Base-by-base conservation (phyloP, 2,113 vertebrate genomes). In the Dinomys branickii region DNA sequence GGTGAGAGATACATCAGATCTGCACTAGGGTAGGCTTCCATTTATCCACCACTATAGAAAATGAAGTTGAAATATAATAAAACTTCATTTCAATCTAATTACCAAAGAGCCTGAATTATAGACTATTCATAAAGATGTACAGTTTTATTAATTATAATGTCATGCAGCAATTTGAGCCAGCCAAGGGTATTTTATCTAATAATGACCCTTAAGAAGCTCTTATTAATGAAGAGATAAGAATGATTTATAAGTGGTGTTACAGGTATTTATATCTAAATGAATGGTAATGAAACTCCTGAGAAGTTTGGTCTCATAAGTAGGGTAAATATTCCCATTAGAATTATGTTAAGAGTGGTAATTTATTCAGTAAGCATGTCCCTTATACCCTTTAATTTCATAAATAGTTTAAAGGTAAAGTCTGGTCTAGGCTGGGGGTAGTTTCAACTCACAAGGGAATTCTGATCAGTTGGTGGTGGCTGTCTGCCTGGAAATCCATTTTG, bases 141-240 rank as follows among this genome's bases (percentile, higher is more conserved):
- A 92, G 52, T 88, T 98, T 97, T 90, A 92, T 95, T 97, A 73
- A 97, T 97, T 97, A 94, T 82, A 88, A 83, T n/a, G 81, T 69
- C 85, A 80, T 58, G 61, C 52, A 77, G 89, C 89, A 85, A 44
- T 95, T 87, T 56, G 87, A 93, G 88, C 86, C 33, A 58, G 82
- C 93, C 88, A 90, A 85, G 71, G 33, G 28, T 95, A 67, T 94
- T 90, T 96, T 96, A 96, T 95, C 96, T 94, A 94, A 86, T 96
- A 97, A 97, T 92, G 92, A 85, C 82, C 92, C 90, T 90, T 95
- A 94, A 97, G 92, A 94, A 88, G 77, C 78, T 95, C 92, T 97
- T 97, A 95, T 85, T 97, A 97, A 92, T 96, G 94, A 97, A 88
- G 90, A 95, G 85, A 95, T 92, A 96, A 95, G 96, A 83, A 73